Percentiles rank a stretch among this genome's conserved stretches.
Evolutionary conservation across 2,797 vertebrate genomes (phyloP).

Genomic region (Brachyrhaphis roseni): DNA sequence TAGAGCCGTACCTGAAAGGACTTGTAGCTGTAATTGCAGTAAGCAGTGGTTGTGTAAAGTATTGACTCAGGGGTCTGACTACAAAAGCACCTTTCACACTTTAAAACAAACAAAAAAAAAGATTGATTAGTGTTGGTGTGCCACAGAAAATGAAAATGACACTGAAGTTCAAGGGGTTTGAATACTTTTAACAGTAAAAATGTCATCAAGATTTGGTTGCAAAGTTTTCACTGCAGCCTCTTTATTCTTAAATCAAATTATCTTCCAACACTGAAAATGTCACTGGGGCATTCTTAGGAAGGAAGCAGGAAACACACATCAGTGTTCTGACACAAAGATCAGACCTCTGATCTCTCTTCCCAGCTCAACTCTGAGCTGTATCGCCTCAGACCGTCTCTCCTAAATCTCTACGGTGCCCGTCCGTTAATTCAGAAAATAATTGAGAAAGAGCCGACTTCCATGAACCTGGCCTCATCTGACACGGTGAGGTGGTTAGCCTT

Average conservation of each 20-base stretch:
- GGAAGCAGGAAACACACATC: conserved; percentile 40
- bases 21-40: neutral
- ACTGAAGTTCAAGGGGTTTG: neutral
- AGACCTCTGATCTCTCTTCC: conserved; percentile 41
- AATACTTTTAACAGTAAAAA: neutral
- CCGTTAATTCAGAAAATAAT: conserved; percentile 78
- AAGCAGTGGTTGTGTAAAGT: neutral
- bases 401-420: conserved; percentile 58
- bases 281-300: conserved; percentile 27
- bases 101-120: too few species aligned
- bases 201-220: neutral
- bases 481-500: conserved; percentile 77
- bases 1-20: neutral
- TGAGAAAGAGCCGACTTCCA: conserved; percentile 68
- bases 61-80: neutral
- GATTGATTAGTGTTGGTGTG: neutral
- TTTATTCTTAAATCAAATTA: conserved; percentile 20
- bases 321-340: conserved; percentile 46
- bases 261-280: conserved; percentile 25
- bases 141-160: neutral
- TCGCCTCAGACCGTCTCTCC: conserved; percentile 41
- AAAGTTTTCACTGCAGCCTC: neutral
- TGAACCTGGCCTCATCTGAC: conserved; percentile 74
- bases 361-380: conserved; percentile 32
- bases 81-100: neutral